Evolutionary conservation across 2,113 vertebrate species (phyloP).

Genomic region (Caranx ignobilis): DNA sequence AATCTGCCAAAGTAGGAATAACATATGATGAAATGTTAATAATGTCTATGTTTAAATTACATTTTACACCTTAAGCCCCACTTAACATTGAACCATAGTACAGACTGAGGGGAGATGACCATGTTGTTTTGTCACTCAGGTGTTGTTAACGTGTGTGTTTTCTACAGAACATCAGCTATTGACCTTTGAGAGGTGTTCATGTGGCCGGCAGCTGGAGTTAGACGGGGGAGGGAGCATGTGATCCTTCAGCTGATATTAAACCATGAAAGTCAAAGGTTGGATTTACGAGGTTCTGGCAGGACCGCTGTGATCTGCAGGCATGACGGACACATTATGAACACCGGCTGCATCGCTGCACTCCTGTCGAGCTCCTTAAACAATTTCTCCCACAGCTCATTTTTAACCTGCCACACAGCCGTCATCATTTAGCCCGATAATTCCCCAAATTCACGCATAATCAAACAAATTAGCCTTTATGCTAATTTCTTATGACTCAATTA

Average conservation of each 20-base stretch:
- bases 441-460: constrained; percentile 74
- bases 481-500: constrained; percentile 76
- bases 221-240: neutral
- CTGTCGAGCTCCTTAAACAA: constrained; percentile 54
- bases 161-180: constrained; percentile 15
- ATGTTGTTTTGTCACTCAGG: neutral
- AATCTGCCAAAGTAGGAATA: no score
- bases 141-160: constrained; percentile 1
- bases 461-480: constrained; percentile 79
- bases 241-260: constrained; percentile 38
- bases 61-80: no score
- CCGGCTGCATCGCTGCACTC: constrained; percentile 37
- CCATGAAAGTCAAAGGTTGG: constrained; percentile 57
- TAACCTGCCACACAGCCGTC: constrained; percentile 65
- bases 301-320: constrained; percentile 19
- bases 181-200: constrained; percentile 6
- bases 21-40: no score
- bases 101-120: neutral
- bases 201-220: constrained; percentile 3
- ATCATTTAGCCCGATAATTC: constrained; percentile 61
- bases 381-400: constrained; percentile 62
- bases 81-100: neutral
- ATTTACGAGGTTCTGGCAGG: constrained; percentile 31
- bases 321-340: constrained; percentile 63
- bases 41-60: no score